Percentiles rank a stretch among this genome's conserved stretches.
Conservation (phyloP, 2,797 vertebrate species). For the Betta splendens region DNA sequence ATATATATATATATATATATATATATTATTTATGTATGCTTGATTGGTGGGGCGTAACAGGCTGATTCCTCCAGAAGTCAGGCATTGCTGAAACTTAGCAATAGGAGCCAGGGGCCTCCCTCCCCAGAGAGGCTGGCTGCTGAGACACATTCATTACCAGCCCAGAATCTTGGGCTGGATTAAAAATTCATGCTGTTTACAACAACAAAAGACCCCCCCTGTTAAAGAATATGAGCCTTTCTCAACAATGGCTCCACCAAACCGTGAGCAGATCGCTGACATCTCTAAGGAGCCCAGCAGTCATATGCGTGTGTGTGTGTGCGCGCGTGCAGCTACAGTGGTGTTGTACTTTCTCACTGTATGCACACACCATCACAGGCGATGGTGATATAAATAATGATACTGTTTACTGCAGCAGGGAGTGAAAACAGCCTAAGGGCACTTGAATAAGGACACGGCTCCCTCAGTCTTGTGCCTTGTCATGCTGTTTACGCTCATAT, state of each 20-base stretch:
- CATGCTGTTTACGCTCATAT: constrained; percentile 69
- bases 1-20: constrained; percentile 1
- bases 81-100: constrained; percentile 80
- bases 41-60: constrained; percentile 67
- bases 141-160: constrained; percentile 80
- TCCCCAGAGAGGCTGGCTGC: constrained; percentile 75
- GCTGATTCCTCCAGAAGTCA: constrained; percentile 73
- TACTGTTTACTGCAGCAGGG: constrained; percentile 73
- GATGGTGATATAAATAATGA: constrained; percentile 77
- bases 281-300: constrained; percentile 71
- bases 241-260: constrained; percentile 80
- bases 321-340: constrained; percentile 52
- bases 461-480: constrained; percentile 66
- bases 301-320: constrained; percentile 60
- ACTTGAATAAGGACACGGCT: constrained; percentile 73
- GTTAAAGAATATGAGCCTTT: constrained; percentile 79
- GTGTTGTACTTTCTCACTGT: constrained; percentile 54
- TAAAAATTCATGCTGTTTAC: constrained; percentile 88
- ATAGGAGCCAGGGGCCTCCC: constrained; percentile 73
- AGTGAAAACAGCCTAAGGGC: constrained; percentile 76
- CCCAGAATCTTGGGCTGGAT: constrained; percentile 78
- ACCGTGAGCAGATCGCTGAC: constrained; percentile 78
- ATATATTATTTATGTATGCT: constrained; percentile 16
- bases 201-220: constrained; percentile 78
- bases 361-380: constrained; percentile 61